A percentile compares a stretch with the other conserved stretches of the same genome.
Conservation (phyloP, 2,797 vertebrate species). For the Peromyscus melanophrys region DNA sequence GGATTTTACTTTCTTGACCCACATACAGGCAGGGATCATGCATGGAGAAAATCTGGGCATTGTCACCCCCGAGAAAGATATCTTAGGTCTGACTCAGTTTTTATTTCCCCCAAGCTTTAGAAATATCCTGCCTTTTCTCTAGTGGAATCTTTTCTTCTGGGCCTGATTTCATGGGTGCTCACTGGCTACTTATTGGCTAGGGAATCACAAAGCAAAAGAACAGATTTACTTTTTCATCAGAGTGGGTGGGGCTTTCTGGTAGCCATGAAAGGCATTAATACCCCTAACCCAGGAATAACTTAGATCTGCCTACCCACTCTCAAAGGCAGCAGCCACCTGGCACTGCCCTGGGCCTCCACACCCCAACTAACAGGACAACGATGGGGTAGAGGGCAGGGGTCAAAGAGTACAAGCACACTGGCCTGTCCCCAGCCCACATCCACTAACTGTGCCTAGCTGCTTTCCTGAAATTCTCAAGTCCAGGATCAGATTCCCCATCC, state of each 20-base stretch:
- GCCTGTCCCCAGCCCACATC: not conserved
- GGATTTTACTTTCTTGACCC: not conserved
- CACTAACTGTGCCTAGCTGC: not conserved
- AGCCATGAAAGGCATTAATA: not conserved
- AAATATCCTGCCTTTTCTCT: slow-evolving; percentile 13
- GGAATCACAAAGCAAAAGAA: not conserved
- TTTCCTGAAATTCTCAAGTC: not conserved
- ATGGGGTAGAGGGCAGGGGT: not conserved
- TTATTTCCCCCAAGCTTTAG: not conserved
- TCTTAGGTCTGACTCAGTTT: not conserved
- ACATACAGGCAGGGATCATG: not conserved
- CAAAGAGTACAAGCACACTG: fast-evolving
- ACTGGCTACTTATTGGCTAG: not conserved
- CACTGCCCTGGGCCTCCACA: not conserved
- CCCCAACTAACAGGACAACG: fast-evolving
- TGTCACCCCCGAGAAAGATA: not conserved
- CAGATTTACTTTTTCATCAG: slow-evolving; percentile 21
- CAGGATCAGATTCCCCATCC: slow-evolving; percentile 21
- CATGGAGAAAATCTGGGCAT: not conserved
- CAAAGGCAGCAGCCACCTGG: not conserved
- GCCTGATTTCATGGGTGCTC: slow-evolving; percentile 22
- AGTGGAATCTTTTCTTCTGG: slow-evolving; percentile 45
- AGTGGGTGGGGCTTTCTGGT: not conserved
- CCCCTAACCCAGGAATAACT: not conserved
- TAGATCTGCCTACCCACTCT: not conserved